Evolutionary conservation across 2,888 invertebrate genomes (phyloP).

Genomic region (Amphiduros pacificus): DNA sequence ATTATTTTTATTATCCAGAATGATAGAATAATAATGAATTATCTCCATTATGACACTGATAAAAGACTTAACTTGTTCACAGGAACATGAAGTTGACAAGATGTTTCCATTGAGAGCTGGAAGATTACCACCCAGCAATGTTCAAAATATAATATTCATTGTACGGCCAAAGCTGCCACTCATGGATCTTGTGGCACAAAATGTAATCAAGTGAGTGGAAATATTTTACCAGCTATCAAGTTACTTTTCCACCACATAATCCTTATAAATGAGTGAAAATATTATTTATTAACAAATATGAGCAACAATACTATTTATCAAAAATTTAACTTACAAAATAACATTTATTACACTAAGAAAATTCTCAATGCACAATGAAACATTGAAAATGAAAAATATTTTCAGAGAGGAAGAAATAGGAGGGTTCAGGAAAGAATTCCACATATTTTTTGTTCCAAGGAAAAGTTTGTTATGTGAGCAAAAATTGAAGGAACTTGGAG

Average conservation of each 20-base stretch:
- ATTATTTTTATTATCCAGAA: not conserved
- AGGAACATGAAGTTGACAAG: slow-evolving; percentile 81
- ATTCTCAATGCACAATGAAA: too few species aligned
- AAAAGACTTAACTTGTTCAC: slow-evolving; percentile 58
- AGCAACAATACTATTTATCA: too few species aligned
- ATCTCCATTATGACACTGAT: not conserved
- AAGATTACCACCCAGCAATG: slow-evolving; percentile 71
- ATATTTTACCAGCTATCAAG: too few species aligned
- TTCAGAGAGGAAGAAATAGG: slow-evolving; percentile 61
- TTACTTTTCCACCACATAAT: too few species aligned
- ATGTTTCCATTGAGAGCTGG: slow-evolving; percentile 78
- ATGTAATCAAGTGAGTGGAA: slow-evolving; percentile 66
- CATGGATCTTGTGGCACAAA: slow-evolving; percentile 84
- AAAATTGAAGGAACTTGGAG: slow-evolving; percentile 78
- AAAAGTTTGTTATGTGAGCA: slow-evolving; percentile 85
- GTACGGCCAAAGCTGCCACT: slow-evolving; percentile 77
- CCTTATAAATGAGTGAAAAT: too few species aligned
- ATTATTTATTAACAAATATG: too few species aligned
- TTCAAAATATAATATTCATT: slow-evolving; percentile 86
- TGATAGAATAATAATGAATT: not conserved
- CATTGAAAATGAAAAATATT: slow-evolving; percentile 4
- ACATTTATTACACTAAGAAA: too few species aligned
- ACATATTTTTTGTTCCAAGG: slow-evolving; percentile 86
- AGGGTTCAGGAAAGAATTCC: slow-evolving; percentile 72
- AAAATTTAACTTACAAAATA: too few species aligned